phyloP scores from a whole-genome alignment of 2,113 vertebrate species.

The Anarrhichthys ocellatus region DNA sequence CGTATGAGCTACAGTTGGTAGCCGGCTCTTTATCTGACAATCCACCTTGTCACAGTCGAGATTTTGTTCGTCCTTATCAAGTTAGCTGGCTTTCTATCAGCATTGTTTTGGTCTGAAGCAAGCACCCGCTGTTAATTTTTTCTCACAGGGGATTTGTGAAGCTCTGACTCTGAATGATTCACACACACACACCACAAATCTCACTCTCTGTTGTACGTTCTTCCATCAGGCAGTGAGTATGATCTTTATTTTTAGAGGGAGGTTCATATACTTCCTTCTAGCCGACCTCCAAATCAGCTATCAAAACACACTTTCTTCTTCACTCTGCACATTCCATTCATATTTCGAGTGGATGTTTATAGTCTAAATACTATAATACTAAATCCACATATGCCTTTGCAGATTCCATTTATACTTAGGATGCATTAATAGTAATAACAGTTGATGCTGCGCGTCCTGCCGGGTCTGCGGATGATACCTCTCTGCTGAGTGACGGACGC shows the following conservation, averaged over 20 bases:
- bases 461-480: conserved; percentile 52
- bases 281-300: conserved; percentile 49
- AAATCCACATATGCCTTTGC: conserved; percentile 45
- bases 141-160: conserved; percentile 15
- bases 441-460: conserved; percentile 53
- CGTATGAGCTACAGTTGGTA: conserved; percentile 18
- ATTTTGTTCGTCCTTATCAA: conserved; percentile 48
- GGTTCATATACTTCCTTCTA: conserved; percentile 43
- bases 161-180: conserved; percentile 8
- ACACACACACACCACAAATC: conserved; percentile 3
- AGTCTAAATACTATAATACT: conserved; percentile 10
- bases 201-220: conserved; percentile 13
- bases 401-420: conserved; percentile 50
- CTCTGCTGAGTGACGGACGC: conserved; percentile 62
- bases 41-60: conserved; percentile 40
- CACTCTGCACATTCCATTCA: conserved; percentile 60
- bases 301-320: conserved; percentile 55
- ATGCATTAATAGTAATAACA: conserved; percentile 69
- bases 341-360: conserved; percentile 56
- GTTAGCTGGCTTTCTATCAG: conserved; percentile 42
- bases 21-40: conserved; percentile 34
- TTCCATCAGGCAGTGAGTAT: conserved; percentile 22
- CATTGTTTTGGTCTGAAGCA: conserved; percentile 39
- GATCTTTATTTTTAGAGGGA: conserved; percentile 35
- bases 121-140: conserved; percentile 22